These are phyloP conservation scores for Sphaeramia orbicularis DNA, from an alignment of 2,797 vertebrate species.

Conservation along the genomic window DNA sequence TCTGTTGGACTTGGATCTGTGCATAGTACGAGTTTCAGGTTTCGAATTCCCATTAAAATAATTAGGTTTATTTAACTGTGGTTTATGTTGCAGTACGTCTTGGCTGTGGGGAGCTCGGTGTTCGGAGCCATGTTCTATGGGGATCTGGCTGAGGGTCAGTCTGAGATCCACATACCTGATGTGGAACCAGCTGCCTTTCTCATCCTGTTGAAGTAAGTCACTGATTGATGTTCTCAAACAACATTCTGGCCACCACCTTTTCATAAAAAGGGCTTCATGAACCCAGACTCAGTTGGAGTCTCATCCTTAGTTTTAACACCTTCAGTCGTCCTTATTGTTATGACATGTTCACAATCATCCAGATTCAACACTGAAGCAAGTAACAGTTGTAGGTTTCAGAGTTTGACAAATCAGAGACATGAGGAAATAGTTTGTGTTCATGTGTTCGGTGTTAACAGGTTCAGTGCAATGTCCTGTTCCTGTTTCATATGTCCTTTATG, in stretches of 20 bases:
- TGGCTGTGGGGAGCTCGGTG: constrained; percentile 98
- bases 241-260: constrained; percentile 49
- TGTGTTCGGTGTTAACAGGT: no score
- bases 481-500: no score
- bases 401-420: no score
- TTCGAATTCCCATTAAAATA: constrained; percentile 3
- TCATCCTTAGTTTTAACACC: not conserved
- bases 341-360: no score
- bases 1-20: no score
- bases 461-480: no score
- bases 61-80: no score
- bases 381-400: no score
- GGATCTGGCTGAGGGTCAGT: constrained; percentile 94
- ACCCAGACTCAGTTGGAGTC: not conserved
- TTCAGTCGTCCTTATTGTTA: not conserved
- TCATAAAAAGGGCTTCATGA: constrained; percentile 34
- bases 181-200: constrained; percentile 98
- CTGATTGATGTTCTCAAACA: constrained; percentile 28
- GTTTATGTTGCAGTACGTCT: constrained; percentile 90
- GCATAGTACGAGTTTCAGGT: no score
- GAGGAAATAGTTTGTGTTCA: no score
- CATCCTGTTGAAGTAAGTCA: constrained; percentile 96
- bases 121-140: constrained; percentile 99
- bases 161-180: constrained; percentile 97
- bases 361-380: no score